A percentile compares a stretch with the other conserved stretches of the same genome.
phyloP scores from a whole-genome alignment of 2,888 invertebrate species.

The Zaprionus lineosus region DNA sequence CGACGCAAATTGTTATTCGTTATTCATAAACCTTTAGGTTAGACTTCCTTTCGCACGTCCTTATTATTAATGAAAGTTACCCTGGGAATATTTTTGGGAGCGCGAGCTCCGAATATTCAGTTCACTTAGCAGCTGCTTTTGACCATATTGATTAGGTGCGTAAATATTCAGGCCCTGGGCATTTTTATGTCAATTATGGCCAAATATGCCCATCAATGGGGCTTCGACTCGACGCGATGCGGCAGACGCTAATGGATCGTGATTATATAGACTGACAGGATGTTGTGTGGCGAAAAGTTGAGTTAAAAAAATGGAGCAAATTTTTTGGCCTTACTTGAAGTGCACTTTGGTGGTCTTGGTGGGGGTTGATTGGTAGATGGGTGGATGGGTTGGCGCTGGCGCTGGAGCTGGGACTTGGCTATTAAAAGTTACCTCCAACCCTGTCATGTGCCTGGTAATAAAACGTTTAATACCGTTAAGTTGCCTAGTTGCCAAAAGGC shows the following conservation, averaged over 20 bases:
- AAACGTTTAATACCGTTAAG: slow-evolving; percentile 51
- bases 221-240: no score
- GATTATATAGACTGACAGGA: slow-evolving; percentile 28
- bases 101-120: slow-evolving; percentile 28
- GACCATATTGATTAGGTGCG: slow-evolving; percentile 64
- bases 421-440: slow-evolving; percentile 16
- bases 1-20: slow-evolving; percentile 3
- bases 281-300: slow-evolving; percentile 5
- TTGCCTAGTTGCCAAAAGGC: slow-evolving; percentile 18
- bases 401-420: neutral
- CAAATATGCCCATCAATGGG: slow-evolving; percentile 34
- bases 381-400: slow-evolving; percentile 10
- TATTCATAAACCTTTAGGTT: slow-evolving; percentile 1
- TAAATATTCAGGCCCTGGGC: slow-evolving; percentile 48
- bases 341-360: slow-evolving; percentile 27
- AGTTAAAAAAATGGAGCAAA: slow-evolving; percentile 34
- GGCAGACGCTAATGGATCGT: slow-evolving; percentile 55
- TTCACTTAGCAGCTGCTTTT: slow-evolving; percentile 15
- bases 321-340: slow-evolving; percentile 33
- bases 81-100: slow-evolving; percentile 21
- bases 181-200: slow-evolving; percentile 49
- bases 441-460: slow-evolving; percentile 38
- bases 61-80: slow-evolving; percentile 52
- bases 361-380: neutral
- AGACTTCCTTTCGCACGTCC: slow-evolving; percentile 12